phyloP scores from a whole-genome alignment of 1,140 invertebrate genomes.

The Vollenhovia emeryi region DNA sequence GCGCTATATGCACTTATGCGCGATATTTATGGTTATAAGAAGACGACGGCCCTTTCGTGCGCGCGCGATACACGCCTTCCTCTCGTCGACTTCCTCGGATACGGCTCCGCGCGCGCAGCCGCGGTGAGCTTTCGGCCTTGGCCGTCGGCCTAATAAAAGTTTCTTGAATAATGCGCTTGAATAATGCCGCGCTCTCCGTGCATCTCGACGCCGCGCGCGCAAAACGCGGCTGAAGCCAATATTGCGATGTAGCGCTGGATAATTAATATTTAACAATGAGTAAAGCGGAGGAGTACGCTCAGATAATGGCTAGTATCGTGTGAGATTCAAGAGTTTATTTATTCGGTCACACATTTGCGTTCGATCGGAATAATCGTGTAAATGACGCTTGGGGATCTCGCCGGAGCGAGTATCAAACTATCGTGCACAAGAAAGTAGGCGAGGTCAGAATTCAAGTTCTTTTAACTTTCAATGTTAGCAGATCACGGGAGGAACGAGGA shows the following conservation, averaged over 20 bases:
- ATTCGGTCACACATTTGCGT: too few relatives aligned
- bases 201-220: not conserved
- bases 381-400: not conserved
- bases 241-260: not conserved
- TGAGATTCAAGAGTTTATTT: not conserved
- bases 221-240: not conserved
- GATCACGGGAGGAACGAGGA: not conserved
- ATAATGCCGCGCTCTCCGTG: conserved; percentile 2
- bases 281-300: not conserved
- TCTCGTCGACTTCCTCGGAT: conserved; percentile 58
- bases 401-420: not conserved
- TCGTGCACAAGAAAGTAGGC: not conserved
- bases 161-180: conserved; percentile 66
- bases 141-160: conserved; percentile 65
- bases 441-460: not conserved
- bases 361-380: not conserved
- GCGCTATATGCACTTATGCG: conserved; percentile 44
- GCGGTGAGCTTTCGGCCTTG: conserved; percentile 72
- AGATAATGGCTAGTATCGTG: not conserved
- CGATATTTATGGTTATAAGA: conserved; percentile 57
- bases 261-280: conserved; percentile 3
- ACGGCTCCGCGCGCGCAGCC: conserved; percentile 26
- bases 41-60: conserved; percentile 46
- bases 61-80: conserved; percentile 63
- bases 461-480: not conserved